These are phyloP conservation scores for Chromis chromis DNA, from an alignment of 2,797 vertebrate species.

Conservation along the genomic window DNA sequence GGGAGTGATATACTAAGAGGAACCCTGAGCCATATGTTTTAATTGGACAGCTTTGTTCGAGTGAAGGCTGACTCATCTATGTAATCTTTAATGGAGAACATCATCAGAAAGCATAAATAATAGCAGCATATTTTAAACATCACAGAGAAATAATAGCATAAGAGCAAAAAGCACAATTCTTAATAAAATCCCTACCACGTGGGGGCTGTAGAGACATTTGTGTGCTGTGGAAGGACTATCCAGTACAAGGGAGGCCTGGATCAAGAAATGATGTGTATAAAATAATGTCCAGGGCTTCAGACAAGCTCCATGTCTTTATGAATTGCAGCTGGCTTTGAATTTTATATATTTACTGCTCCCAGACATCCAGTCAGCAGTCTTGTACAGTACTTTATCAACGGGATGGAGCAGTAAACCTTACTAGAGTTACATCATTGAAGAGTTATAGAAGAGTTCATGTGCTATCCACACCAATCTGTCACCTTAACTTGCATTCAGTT, in stretches of 20 bases:
- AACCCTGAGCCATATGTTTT: conserved; percentile 23
- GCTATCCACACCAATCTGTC: conserved; percentile 28
- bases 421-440: conserved; percentile 23
- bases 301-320: conserved; percentile 36
- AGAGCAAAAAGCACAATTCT: not conserved
- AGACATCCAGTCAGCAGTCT: conserved; percentile 55
- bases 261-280: conserved; percentile 10
- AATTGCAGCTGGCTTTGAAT: conserved; percentile 47
- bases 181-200: conserved; percentile 3
- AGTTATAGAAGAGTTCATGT: conserved; percentile 30
- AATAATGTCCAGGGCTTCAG: conserved; percentile 29
- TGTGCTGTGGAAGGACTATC: not conserved
- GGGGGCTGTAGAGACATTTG: conserved; percentile 11
- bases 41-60: conserved; percentile 24
- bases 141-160: conserved; percentile 12
- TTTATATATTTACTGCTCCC: conserved; percentile 37
- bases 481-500: conserved; percentile 52
- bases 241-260: not conserved
- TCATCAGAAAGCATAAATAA: conserved; percentile 32
- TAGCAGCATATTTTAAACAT: conserved; percentile 29
- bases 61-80: conserved; percentile 4
- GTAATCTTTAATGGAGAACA: conserved; percentile 26
- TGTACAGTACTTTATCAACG: conserved; percentile 42
- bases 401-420: conserved; percentile 48
- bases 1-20: not conserved